phyloP scores from a whole-genome alignment of 1,140 invertebrate genomes.

The Cepaea nemoralis region DNA sequence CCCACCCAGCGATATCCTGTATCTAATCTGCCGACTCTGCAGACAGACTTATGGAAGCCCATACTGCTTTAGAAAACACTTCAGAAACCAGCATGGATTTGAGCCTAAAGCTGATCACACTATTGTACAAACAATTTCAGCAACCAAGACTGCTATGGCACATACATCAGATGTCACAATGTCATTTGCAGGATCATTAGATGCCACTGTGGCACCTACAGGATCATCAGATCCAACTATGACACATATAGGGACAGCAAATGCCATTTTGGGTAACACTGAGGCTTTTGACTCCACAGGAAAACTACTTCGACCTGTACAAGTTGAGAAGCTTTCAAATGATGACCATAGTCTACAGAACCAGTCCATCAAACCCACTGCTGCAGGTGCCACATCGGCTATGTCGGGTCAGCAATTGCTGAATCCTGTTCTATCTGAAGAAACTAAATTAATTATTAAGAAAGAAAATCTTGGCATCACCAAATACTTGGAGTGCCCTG shows the following conservation, averaged over 20 bases:
- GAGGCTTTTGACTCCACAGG: too few species aligned
- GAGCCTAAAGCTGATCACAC: constrained; percentile 66
- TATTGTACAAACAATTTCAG: constrained; percentile 67
- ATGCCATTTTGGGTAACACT: too few species aligned
- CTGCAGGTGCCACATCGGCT: not conserved
- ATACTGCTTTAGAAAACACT: constrained; percentile 68
- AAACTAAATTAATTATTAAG: not conserved
- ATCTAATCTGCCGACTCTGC: constrained; percentile 66
- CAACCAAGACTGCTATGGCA: constrained; percentile 58
- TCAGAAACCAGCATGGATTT: constrained; percentile 68
- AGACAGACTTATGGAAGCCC: constrained; percentile 68
- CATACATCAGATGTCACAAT: too few species aligned
- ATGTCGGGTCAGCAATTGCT: not conserved
- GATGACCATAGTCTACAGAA: not conserved
- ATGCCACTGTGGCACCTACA: not conserved
- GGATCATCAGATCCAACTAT: not conserved
- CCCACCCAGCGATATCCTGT: constrained; percentile 64
- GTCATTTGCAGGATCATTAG: too few species aligned
- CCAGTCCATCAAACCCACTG: not conserved
- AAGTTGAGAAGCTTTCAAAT: not conserved
- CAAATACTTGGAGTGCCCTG: constrained; percentile 62
- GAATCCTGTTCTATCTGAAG: not conserved
- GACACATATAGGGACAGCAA: too few species aligned
- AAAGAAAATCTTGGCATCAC: constrained; percentile 43
- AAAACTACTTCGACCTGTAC: too few species aligned